Base-by-base conservation (phyloP, 2,888 invertebrate genomes). In the Scrobipalpa atriplicella region DNA sequence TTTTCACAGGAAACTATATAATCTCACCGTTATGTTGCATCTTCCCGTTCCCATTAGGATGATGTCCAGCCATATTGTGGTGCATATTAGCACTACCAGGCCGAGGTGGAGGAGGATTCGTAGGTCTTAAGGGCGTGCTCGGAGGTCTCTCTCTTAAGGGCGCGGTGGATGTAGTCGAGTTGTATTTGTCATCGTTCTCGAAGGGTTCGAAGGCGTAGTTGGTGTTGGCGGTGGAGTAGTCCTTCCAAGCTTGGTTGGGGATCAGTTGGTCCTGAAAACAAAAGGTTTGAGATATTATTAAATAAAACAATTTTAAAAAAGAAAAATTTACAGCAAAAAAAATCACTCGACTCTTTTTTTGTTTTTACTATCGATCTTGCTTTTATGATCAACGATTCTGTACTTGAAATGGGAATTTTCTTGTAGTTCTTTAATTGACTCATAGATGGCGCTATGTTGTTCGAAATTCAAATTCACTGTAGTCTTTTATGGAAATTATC, bases 151-250 rank as follows among this genome's bases (percentile, higher is more conserved):
- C 78, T 72, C 2, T 51, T 18, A 64, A 61, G 0, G 84, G 82
- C 2, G 82, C 81, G 0, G 84, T 85, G 6, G 87, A 83, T 0
- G 86, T 69, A 2, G 86, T 82, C 41, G 84, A 85, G 75, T 86
- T 86, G 78, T 86, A 90, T 78, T 96, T 96, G 80, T 96, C 96
- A 75, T 97, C 97, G 68, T 96, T 95, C 77, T 97, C 97, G 83
- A 96, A 97, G 0, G 97, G 95, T 78, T 98, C 98, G 86, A 98
- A 98, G 0, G 97, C 98, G 87, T 97, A 98, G 87, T 98, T 98
- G 0, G 97, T 97, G 85, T 96, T 97, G 1, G 95, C 94, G 0
- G 95, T 93, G 0, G 96, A 95, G 83, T 97, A 98, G 81, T 98
- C 98, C 82, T 97, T 97, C 98, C 98, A 98, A 0, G 97, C 97